Base-by-base conservation (phyloP, 2,797 vertebrate species). In the Salmo trutta region DNA sequence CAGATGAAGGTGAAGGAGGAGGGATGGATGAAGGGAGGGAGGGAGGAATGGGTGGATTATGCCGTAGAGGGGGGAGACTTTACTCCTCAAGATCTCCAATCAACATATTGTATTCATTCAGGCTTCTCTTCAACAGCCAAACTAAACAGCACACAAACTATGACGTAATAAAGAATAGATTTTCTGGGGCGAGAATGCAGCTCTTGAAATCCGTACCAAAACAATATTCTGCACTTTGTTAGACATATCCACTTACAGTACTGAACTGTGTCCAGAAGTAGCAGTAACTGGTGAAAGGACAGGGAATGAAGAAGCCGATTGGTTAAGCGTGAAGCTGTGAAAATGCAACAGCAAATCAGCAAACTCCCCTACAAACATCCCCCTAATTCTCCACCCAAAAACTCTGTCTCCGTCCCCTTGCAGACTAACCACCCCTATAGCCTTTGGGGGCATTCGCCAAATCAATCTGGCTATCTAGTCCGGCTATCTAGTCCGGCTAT, bases 1-100 rank as follows among this genome's bases (percentile, higher is more conserved):
- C 85, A 91, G 81, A 87, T 29, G 47, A 62, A 33, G 17, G 19
- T 33, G 75, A 73, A 82, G 76, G 77, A 36, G 15, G 27, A 72
- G 52, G 17, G 75, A 78, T 71, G 70, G 78, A 41, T 41, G 41
- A 8, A 10, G 7, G 8, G 41, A 47, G 72, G 62, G 41, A 41
- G 2, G 10, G 41, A 47, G 72, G 65, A 36, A 53, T 51, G 56
- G 65, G 71, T 59, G 66, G 77, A 75, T 71, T 75, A 76, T 77
- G 29, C 2, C 6, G n/a, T 7, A 59, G 56, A 2, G n/a, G n/a
- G 56, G 6, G 19, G 4, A 8, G 56, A 59, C 17, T 19, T 19
- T n/a, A 3, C 56, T 59, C 7, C n/a, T 19, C 15, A 54, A 5
- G 17, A 54, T 54, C 17, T n/a, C 16, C 17, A 59, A n/a, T 59